phyloP scores from a whole-genome alignment of 2,113 vertebrate genomes.

The Lepidothrix coronata region DNA sequence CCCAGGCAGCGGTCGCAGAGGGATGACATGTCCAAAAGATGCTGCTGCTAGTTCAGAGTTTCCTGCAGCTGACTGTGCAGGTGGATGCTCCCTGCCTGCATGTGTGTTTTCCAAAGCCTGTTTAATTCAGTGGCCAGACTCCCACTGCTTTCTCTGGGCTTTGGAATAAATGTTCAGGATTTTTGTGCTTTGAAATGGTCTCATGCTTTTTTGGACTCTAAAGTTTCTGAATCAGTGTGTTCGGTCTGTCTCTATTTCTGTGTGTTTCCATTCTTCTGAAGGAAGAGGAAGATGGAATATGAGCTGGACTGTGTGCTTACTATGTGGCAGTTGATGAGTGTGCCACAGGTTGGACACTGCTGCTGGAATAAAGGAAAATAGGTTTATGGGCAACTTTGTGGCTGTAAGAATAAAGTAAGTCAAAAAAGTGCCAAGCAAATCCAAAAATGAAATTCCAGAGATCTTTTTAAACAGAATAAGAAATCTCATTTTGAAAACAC shows the following conservation, averaged over 20 bases:
- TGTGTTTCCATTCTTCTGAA: constrained; percentile 15
- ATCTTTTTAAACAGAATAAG: background rate
- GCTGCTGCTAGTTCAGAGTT: background rate
- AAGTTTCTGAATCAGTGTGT: background rate
- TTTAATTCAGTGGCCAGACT: background rate
- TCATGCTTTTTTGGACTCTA: background rate
- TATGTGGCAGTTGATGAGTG: constrained; percentile 28
- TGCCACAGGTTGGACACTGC: background rate
- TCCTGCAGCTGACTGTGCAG: background rate
- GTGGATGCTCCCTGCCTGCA: background rate
- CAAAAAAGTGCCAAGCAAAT: constrained; percentile 2
- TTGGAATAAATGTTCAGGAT: background rate
- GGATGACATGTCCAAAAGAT: background rate
- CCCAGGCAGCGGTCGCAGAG: background rate
- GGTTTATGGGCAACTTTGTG: constrained; percentile 4
- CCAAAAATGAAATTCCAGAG: background rate
- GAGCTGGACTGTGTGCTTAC: background rate
- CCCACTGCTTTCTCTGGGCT: background rate
- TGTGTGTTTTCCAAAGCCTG: background rate
- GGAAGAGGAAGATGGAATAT: background rate
- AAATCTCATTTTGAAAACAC: constrained; percentile 8
- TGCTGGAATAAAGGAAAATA: constrained; percentile 21
- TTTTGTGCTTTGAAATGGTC: background rate
- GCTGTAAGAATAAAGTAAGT: background rate
- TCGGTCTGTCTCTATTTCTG: background rate